phyloP scores from a whole-genome alignment of 2,888 invertebrate genomes.

The Sphecodes monilicornis region DNA sequence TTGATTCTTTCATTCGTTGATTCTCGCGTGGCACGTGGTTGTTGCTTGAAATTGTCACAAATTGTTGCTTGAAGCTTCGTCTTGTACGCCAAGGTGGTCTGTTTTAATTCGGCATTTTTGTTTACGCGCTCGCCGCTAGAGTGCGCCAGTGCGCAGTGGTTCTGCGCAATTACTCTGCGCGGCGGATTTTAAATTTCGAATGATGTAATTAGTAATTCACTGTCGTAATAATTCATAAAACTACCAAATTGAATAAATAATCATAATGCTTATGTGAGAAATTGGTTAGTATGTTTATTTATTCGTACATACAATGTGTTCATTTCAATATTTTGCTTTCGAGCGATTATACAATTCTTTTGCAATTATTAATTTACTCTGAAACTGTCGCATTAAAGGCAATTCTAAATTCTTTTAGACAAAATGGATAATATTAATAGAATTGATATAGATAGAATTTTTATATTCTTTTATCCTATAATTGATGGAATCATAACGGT shows the following conservation, averaged over 20 bases:
- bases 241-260: not conserved
- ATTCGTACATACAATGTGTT: not conserved
- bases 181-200: not conserved
- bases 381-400: not conserved
- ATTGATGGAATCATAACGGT: no score
- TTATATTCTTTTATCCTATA: no score
- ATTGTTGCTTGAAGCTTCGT: not conserved
- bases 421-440: no score
- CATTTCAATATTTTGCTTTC: no score
- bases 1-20: not conserved
- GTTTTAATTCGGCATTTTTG: not conserved
- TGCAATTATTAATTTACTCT: not conserved
- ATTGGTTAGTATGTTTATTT: not conserved
- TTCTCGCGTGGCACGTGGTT: not conserved
- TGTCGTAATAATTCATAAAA: no score
- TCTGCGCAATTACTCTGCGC: not conserved
- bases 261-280: not conserved
- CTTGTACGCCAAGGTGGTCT: not conserved
- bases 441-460: no score
- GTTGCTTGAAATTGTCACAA: not conserved
- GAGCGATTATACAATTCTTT: not conserved
- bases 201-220: not conserved
- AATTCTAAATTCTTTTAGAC: no score
- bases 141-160: not conserved
- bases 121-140: not conserved